These are phyloP conservation scores for Tenthredo notha DNA, from an alignment of 2,888 invertebrate species.

Conservation along the genomic window DNA sequence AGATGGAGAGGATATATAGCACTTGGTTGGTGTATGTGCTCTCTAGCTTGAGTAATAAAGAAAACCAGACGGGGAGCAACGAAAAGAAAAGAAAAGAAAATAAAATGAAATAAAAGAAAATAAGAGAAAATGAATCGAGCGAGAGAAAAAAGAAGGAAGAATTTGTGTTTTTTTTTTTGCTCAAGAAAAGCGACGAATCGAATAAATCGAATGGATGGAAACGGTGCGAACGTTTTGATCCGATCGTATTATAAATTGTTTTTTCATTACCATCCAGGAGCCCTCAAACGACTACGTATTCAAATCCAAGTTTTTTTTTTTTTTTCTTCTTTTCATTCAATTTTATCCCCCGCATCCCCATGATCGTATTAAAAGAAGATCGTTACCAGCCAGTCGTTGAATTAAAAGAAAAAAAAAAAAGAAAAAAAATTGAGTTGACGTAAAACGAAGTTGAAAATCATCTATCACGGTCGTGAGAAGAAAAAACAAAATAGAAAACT, in stretches of 20 bases:
- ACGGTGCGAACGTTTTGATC: background rate
- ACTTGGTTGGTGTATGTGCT: background rate
- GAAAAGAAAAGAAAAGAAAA: background rate
- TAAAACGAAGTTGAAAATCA: too few species aligned
- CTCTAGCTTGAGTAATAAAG: background rate
- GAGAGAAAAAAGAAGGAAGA: background rate
- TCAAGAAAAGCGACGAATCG: background rate
- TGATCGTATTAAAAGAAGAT: background rate
- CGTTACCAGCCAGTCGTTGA: background rate
- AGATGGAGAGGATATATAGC: background rate
- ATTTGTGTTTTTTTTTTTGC: too few species aligned
- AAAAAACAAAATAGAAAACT: background rate
- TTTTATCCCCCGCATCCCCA: background rate
- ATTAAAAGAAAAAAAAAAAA: background rate
- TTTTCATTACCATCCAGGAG: conserved; percentile 4
- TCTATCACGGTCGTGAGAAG: too few species aligned
- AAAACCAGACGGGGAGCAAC: conserved; percentile 5
- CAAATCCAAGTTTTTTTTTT: background rate
- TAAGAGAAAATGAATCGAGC: background rate
- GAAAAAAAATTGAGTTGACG: background rate
- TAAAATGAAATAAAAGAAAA: background rate
- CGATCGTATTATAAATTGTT: conserved; percentile 30
- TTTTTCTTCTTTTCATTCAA: background rate
- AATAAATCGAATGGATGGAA: conserved; percentile 14
- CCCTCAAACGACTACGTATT: background rate